These are phyloP conservation scores for Ophthalmolycus amberensis DNA, from an alignment of 2,113 vertebrate genomes.

Conservation along the genomic window DNA sequence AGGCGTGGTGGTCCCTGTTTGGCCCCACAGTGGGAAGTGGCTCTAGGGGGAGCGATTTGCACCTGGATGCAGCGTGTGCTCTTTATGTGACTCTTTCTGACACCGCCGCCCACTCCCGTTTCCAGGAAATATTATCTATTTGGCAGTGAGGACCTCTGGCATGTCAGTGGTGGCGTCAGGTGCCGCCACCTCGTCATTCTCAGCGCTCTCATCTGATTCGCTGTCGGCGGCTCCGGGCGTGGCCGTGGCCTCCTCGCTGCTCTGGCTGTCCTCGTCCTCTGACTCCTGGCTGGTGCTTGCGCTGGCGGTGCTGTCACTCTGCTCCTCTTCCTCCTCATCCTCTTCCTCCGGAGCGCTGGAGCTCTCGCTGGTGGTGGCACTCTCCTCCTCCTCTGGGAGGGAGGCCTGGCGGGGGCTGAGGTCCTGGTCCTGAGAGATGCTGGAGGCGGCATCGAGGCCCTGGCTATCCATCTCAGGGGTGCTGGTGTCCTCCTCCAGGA, in stretches of 20 bases:
- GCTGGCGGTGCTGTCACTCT: slow-evolving; percentile 53
- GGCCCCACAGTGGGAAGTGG: slow-evolving; percentile 40
- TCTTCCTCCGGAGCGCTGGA: slow-evolving; percentile 54
- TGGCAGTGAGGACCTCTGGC: slow-evolving; percentile 75
- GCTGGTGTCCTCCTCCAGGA: slow-evolving; percentile 82
- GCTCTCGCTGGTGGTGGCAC: slow-evolving; percentile 60
- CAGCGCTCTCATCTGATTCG: slow-evolving; percentile 74
- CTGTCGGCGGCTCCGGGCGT: slow-evolving; percentile 74
- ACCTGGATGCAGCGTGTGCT: slow-evolving; percentile 49
- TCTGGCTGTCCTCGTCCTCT: slow-evolving; percentile 73
- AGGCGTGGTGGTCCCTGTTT: slow-evolving; percentile 47
- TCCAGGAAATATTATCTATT: slow-evolving; percentile 59
- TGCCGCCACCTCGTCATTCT: slow-evolving; percentile 58
- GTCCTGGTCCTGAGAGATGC: slow-evolving; percentile 54
- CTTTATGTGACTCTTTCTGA: slow-evolving; percentile 29
- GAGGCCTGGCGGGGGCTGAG: slow-evolving; percentile 53
- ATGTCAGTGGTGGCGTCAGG: slow-evolving; percentile 57
- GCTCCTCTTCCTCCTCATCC: slow-evolving; percentile 51
- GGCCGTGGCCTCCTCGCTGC: slow-evolving; percentile 81
- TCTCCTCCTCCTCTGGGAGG: slow-evolving; percentile 47
- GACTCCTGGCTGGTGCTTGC: slow-evolving; percentile 73
- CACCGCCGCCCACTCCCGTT: slow-evolving; percentile 9
- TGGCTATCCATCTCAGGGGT: slow-evolving; percentile 82
- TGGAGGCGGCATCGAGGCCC: slow-evolving; percentile 68
- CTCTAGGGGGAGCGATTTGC: slow-evolving; percentile 32